phyloP scores from a whole-genome alignment of 2,888 invertebrate genomes.

The Asteroscopus sphinx region DNA sequence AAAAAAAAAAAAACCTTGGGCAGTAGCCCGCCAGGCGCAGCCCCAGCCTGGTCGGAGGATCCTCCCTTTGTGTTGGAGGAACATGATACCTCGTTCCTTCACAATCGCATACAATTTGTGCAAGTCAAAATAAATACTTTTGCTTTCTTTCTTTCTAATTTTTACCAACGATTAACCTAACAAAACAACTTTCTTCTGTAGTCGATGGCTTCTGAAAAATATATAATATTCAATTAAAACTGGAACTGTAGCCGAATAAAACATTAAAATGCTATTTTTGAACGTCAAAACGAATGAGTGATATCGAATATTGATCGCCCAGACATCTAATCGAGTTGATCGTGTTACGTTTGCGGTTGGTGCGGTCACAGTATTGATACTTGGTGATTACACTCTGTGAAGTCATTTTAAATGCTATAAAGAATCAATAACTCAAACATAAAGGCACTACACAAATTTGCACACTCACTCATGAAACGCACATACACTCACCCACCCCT shows the following conservation, averaged over 20 bases:
- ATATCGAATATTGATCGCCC: conserved; percentile 72
- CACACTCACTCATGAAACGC: too few species aligned
- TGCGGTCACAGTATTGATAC: conserved; percentile 61
- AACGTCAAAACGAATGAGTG: conserved; percentile 42
- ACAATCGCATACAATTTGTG: too few species aligned
- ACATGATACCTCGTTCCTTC: too few species aligned
- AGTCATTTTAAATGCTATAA: conserved; percentile 50
- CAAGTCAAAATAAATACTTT: too few species aligned
- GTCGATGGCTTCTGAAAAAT: not conserved
- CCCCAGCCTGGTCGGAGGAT: too few species aligned
- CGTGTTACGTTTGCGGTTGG: conserved; percentile 70
- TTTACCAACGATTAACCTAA: too few species aligned
- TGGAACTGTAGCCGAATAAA: conserved; percentile 35
- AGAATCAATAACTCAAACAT: conserved; percentile 32
- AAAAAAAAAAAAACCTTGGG: too few species aligned
- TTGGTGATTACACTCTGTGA: conserved; percentile 32
- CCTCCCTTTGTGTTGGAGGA: too few species aligned
- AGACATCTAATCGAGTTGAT: conserved; percentile 64
- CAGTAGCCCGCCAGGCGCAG: too few species aligned
- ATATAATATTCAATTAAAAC: conserved; percentile 10
- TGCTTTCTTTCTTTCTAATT: too few species aligned
- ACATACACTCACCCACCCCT: too few species aligned
- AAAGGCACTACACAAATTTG: not conserved
- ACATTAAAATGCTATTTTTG: conserved; percentile 46
- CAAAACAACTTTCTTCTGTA: too few species aligned